Conservation (phyloP, 2,888 invertebrate species). For the Pollenia griseotomentosa region DNA sequence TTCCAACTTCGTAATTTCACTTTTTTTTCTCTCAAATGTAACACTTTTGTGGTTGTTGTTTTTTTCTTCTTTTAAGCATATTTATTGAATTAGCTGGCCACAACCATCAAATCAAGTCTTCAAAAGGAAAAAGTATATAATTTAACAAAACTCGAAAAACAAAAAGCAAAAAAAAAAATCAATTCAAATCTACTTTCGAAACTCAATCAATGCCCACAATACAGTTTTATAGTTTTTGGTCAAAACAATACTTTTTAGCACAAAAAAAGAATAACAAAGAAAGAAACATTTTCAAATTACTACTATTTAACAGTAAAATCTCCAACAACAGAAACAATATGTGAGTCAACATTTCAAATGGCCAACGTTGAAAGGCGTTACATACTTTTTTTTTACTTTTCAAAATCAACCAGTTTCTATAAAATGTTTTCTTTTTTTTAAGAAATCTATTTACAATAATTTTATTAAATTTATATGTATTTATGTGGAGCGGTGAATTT, state of each 20-base stretch:
- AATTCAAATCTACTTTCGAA: constrained; percentile 51
- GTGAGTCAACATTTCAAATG: not conserved
- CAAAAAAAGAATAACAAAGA: not conserved
- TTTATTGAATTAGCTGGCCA: constrained; percentile 23
- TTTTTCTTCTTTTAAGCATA: not conserved
- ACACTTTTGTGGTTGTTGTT: not conserved
- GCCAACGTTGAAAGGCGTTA: constrained; percentile 60
- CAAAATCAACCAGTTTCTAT: constrained; percentile 37
- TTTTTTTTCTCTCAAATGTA: constrained; percentile 34
- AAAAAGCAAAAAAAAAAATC: constrained; percentile 16
- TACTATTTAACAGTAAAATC: constrained; percentile 14
- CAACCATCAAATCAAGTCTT: constrained; percentile 35
- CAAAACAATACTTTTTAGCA: not conserved
- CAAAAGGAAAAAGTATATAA: constrained; percentile 23
- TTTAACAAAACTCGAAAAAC: constrained; percentile 4
- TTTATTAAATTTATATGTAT: not conserved
- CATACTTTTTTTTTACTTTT: constrained; percentile 3
- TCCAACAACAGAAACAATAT: not conserved
- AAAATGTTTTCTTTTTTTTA: constrained; percentile 15
- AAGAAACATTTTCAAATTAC: constrained; percentile 35
- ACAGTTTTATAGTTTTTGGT: constrained; percentile 18
- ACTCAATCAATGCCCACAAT: constrained; percentile 33
- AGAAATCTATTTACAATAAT: constrained; percentile 39
- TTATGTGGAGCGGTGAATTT: not conserved
- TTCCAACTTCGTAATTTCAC: constrained; percentile 40